Base-by-base conservation (phyloP, 2,113 vertebrate genomes). In the Himantopus leucocephalus region DNA sequence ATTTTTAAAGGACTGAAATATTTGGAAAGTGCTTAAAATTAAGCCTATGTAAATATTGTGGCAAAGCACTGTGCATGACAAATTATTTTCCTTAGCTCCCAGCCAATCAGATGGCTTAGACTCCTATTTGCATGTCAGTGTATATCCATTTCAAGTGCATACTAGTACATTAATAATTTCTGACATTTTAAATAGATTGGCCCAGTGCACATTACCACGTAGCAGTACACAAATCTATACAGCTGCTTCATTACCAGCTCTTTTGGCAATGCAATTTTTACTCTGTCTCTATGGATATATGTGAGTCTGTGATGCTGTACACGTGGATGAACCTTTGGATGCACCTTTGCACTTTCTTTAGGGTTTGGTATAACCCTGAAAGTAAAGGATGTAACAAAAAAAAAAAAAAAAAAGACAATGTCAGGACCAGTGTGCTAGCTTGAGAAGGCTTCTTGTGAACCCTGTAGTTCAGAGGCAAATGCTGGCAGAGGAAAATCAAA, bases 1-100 rank as follows among this genome's bases (percentile, higher is more conserved):
- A 75, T 37, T 80, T 88, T 9, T 21, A 94, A 71, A 88, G 67
- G 14, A 87, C 58, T 74, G 76, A 94, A 87, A 59, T 92, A 59
- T 91, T 94, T 92, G 55, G 35, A 92, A 78, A 93, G 24, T 58
- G 23, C 29, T 83, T 91, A 89, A 68, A 96, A 92, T 82, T 76
- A 94, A 87, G n/a, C 15, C 32, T 74, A 43, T 10, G 9, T 71
- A 89, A 96, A 94, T 86, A 95, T 11, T 84, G 22, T 77, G 48
- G 16, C 27, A 93, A 89, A 53, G 64, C 23, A 89, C 19, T 24
- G 6, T 62, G 23, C 58, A 45, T 71, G 88, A 90, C 37, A 94
- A 94, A 81, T 87, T 78, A 37, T n/a, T 84, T 94, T 67, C 62
- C 75, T 95, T 80, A 91, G 15, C 58, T 72, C 41, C 27, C 76